Evolutionary conservation across 2,797 vertebrate genomes (phyloP).

Genomic region (Dendrocincla tyrannina): DNA sequence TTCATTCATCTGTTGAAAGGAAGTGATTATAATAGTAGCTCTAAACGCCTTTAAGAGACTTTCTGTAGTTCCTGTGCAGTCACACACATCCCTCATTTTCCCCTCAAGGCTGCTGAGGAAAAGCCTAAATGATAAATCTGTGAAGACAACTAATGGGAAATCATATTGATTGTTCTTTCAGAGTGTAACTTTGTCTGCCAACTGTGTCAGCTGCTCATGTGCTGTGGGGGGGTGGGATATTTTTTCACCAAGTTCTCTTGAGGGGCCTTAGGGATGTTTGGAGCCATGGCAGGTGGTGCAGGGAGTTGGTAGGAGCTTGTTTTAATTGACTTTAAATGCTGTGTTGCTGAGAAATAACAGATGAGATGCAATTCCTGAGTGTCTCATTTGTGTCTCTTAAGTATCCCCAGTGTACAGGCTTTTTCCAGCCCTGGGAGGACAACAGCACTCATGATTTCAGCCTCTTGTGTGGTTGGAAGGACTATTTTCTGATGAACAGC

Average conservation of each 20-base stretch:
- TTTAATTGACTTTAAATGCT: neutral
- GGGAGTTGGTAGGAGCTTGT: neutral
- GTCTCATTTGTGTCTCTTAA: neutral
- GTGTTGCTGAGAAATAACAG: neutral
- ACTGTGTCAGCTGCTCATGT: neutral
- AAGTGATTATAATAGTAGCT: neutral
- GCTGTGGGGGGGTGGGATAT: neutral
- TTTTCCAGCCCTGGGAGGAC: neutral
- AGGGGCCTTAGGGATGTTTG: neutral
- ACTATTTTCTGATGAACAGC: neutral
- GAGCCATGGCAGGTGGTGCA: neutral
- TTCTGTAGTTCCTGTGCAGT: neutral
- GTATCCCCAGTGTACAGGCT: neutral
- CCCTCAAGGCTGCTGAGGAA: neutral
- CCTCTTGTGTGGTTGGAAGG: neutral
- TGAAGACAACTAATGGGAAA: constrained; percentile 15
- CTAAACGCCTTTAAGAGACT: neutral
- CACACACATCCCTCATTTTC: neutral
- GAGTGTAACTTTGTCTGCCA: neutral
- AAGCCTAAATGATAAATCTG: neutral
- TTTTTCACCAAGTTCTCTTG: neutral
- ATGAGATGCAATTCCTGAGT: neutral
- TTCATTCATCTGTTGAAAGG: neutral
- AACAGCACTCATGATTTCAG: neutral
- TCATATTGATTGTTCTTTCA: neutral